Evolutionary conservation across 1,140 invertebrate species (phyloP).

Genomic region (Trinorchestia longiramus): DNA sequence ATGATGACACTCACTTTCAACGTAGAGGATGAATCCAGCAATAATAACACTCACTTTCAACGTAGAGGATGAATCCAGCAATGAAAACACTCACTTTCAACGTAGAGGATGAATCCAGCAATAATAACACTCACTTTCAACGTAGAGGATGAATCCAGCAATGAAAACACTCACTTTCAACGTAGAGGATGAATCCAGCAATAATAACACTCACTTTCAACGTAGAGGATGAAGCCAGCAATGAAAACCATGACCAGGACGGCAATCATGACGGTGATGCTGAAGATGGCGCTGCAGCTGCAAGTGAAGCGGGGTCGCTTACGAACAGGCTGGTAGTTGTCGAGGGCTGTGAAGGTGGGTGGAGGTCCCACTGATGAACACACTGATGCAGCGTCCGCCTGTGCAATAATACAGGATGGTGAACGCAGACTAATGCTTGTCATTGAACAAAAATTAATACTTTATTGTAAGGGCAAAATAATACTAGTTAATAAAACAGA

Average conservation of each 20-base stretch:
- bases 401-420: neutral
- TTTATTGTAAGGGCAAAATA: too few species aligned
- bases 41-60: neutral
- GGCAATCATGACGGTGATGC: slow-evolving; percentile 61
- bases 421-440: too few species aligned
- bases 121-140: neutral
- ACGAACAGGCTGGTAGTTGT: slow-evolving; percentile 65
- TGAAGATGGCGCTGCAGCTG: slow-evolving; percentile 63
- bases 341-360: slow-evolving; percentile 65
- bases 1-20: neutral
- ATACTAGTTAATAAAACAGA: too few species aligned
- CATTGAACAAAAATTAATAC: too few species aligned
- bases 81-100: neutral
- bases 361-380: slow-evolving; percentile 64
- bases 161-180: neutral
- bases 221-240: slow-evolving; percentile 63
- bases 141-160: neutral
- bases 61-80: neutral
- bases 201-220: slow-evolving; percentile 61
- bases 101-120: neutral
- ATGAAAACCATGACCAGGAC: slow-evolving; percentile 63
- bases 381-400: slow-evolving; percentile 58
- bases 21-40: neutral
- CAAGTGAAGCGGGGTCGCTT: slow-evolving; percentile 57
- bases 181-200: neutral